These are phyloP conservation scores for Nesoenas mayeri DNA, from an alignment of 2,113 vertebrate species.

Conservation along the genomic window DNA sequence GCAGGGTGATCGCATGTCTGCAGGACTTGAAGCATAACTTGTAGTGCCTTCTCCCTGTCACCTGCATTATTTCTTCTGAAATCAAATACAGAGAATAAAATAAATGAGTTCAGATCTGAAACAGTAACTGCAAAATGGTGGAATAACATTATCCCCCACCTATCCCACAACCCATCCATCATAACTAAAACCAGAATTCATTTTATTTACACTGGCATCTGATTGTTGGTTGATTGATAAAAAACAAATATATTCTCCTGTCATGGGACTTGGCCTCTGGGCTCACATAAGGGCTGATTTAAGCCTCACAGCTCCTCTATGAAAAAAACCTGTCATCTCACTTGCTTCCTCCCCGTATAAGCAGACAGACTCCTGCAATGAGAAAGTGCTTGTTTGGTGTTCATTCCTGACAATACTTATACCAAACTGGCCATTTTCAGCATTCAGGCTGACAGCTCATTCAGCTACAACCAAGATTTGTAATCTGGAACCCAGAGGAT, in stretches of 20 bases:
- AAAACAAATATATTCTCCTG: neutral
- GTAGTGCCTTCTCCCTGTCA: slow-evolving; percentile 88
- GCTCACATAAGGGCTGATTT: neutral
- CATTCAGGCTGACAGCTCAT: neutral
- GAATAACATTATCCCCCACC: neutral
- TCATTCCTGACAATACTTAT: neutral
- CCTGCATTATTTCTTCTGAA: slow-evolving; percentile 86
- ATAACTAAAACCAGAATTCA: neutral
- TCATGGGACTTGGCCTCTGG: neutral
- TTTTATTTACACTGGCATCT: neutral
- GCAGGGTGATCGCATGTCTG: slow-evolving; percentile 87
- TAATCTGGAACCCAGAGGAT: neutral
- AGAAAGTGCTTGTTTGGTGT: neutral
- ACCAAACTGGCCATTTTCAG: neutral
- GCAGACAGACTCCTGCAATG: neutral
- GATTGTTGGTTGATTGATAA: neutral
- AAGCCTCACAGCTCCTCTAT: neutral
- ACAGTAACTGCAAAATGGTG: neutral
- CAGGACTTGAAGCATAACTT: slow-evolving; percentile 90
- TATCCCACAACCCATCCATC: neutral
- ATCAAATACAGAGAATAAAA: slow-evolving; percentile 15
- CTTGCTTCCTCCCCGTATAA: neutral
- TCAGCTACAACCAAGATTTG: neutral
- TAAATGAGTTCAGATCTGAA: neutral
- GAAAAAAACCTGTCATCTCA: neutral